These are phyloP conservation scores for Acropternis orthonyx DNA, from an alignment of 2,797 vertebrate species.

Conservation along the genomic window DNA sequence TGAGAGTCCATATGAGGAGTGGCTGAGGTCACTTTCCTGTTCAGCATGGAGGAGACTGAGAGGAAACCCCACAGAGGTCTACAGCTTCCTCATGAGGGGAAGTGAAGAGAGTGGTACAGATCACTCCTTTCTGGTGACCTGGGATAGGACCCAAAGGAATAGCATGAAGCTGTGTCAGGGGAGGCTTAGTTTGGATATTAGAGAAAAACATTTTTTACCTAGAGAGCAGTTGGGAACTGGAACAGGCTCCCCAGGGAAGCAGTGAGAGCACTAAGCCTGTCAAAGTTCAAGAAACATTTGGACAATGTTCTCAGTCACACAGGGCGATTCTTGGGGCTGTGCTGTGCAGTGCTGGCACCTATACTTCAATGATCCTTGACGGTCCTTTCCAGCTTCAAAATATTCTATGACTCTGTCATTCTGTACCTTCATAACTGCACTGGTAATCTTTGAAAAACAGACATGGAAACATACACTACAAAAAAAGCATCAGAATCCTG, in stretches of 20 bases:
- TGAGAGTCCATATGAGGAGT: fast-evolving
- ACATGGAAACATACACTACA: not conserved
- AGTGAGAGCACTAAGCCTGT: not conserved
- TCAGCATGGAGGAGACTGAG: not conserved
- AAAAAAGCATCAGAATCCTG: not conserved
- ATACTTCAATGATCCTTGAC: not conserved
- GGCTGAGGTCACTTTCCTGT: not conserved
- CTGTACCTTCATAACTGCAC: not conserved
- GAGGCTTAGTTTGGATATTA: not conserved
- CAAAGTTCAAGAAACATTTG: not conserved
- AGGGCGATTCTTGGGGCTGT: not conserved
- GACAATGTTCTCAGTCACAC: fast-evolving
- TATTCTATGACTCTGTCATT: not conserved
- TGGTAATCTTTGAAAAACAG: not conserved
- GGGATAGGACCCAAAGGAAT: not conserved
- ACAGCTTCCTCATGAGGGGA: too few species aligned
- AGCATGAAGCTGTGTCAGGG: not conserved
- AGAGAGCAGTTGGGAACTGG: fast-evolving
- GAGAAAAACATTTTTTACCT: not conserved
- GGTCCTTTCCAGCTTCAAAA: not conserved
- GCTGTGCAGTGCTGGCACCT: not conserved
- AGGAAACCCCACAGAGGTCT: fast-evolving
- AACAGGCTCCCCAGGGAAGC: not conserved
- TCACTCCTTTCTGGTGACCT: not conserved
- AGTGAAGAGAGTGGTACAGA: not conserved